phyloP scores from a whole-genome alignment of 2,797 vertebrate species.

The Orestias chungarensis region DNA sequence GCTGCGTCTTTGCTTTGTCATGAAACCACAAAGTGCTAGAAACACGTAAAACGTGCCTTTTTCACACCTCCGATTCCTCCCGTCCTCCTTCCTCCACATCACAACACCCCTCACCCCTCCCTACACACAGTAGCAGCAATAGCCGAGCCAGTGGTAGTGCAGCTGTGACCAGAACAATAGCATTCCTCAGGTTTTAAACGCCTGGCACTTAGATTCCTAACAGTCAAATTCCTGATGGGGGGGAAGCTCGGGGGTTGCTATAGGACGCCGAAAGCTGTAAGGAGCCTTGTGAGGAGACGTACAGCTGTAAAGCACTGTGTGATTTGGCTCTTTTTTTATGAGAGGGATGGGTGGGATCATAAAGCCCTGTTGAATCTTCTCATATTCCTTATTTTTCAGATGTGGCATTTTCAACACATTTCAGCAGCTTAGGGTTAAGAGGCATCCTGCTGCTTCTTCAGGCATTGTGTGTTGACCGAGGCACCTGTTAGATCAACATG shows the following conservation, averaged over 20 bases:
- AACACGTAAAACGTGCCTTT: conserved; percentile 68
- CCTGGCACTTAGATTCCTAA: conserved; percentile 78
- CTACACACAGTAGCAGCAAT: conserved; percentile 56
- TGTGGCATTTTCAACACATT: conserved; percentile 53
- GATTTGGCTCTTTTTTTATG: conserved; percentile 56
- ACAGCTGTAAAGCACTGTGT: conserved; percentile 65
- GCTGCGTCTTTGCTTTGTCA: conserved; percentile 76
- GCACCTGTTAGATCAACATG: conserved; percentile 71
- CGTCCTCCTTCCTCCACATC: conserved; percentile 35
- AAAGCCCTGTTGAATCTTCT: conserved; percentile 39
- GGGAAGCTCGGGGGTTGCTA: conserved; percentile 68
- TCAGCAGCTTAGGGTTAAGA: conserved; percentile 40
- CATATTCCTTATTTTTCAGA: conserved; percentile 26
- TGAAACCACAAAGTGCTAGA: conserved; percentile 53
- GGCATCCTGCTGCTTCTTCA: conserved; percentile 50
- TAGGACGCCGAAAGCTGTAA: conserved; percentile 53
- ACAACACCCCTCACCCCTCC: background rate
- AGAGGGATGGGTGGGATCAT: conserved; percentile 39
- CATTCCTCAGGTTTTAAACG: conserved; percentile 78
- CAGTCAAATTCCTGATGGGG: conserved; percentile 68
- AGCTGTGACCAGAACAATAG: conserved; percentile 79
- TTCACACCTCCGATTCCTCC: conserved; percentile 71
- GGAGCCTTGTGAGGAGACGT: conserved; percentile 61
- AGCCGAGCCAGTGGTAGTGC: conserved; percentile 58
- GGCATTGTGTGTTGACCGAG: conserved; percentile 47